phyloP scores from a whole-genome alignment of 30 jellyfish, hydroid and myxozoan genomes.

The Hydra vulgaris region DNA sequence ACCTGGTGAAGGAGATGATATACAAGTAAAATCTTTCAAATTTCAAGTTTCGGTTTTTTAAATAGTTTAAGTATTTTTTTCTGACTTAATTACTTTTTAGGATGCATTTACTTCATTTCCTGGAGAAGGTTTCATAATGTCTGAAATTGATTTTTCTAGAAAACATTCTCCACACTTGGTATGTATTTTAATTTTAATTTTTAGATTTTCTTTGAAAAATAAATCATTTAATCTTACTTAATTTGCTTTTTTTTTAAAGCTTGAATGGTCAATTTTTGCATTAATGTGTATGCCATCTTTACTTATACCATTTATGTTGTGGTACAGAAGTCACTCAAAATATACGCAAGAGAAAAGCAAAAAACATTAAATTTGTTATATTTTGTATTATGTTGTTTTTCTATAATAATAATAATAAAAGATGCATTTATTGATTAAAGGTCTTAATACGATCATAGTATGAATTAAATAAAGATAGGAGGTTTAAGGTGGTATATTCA shows the following conservation, averaged over 20 bases:
- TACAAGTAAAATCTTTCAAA: conserved; percentile 37
- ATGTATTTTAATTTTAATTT: background rate
- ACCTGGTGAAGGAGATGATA: conserved; percentile 73
- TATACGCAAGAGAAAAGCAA: conserved; percentile 45
- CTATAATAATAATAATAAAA: too few relatives aligned
- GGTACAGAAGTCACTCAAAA: conserved; percentile 85
- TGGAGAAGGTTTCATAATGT: conserved; percentile 87
- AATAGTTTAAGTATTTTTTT: too few relatives aligned
- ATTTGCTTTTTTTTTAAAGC: conserved; percentile 30
- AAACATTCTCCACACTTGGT: conserved; percentile 95
- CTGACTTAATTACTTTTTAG: too few relatives aligned
- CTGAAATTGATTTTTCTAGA: conserved; percentile 79
- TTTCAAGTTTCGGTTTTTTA: too few relatives aligned
- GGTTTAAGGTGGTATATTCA: too few relatives aligned
- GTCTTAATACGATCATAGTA: too few relatives aligned
- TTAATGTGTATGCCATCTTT: conserved; percentile 90
- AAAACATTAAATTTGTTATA: conserved; percentile 46
- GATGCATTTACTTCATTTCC: conserved; percentile 81
- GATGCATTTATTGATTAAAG: too few relatives aligned
- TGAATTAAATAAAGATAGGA: too few relatives aligned
- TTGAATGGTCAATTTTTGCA: conserved; percentile 91
- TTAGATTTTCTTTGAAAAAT: background rate
- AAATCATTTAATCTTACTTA: background rate
- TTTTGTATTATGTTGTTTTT: conserved; percentile 8
- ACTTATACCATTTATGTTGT: conserved; percentile 67